Percentiles rank a stretch among this genome's conserved stretches.
These are phyloP conservation scores for Volucella inflata DNA, from an alignment of 2,888 invertebrate species.

Conservation along the genomic window DNA sequence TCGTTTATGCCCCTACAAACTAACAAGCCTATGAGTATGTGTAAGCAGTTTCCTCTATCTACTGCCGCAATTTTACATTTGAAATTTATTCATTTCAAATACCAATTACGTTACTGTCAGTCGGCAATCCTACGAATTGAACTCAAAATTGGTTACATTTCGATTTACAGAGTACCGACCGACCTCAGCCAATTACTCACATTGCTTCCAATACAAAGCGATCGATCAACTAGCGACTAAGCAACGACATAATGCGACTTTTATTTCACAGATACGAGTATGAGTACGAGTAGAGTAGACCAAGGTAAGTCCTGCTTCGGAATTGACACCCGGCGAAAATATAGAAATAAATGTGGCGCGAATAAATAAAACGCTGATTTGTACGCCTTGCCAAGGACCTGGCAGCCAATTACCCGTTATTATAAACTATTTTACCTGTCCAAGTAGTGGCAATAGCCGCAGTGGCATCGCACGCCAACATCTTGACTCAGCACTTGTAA, in stretches of 20 bases:
- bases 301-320: not conserved
- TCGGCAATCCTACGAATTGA: constrained; percentile 59
- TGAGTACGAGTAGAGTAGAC: not conserved
- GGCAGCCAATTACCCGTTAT: constrained; percentile 72
- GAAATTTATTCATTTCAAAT: constrained; percentile 54
- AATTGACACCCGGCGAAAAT: constrained; percentile 41
- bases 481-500: constrained; percentile 16
- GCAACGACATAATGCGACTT: constrained; percentile 44
- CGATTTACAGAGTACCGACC: constrained; percentile 43
- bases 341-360: constrained; percentile 48
- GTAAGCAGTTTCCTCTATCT: constrained; percentile 48
- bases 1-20: constrained; percentile 4
- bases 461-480: constrained; percentile 52
- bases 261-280: not conserved
- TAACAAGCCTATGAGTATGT: constrained; percentile 17
- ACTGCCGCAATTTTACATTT: constrained; percentile 62
- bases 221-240: not conserved
- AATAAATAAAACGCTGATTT: constrained; percentile 66
- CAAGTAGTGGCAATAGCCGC: constrained; percentile 29
- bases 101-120: constrained; percentile 66
- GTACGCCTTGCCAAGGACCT: constrained; percentile 51
- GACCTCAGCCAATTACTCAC: constrained; percentile 69
- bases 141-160: constrained; percentile 54
- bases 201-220: not conserved
- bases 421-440: constrained; percentile 72